Percentiles rank a stretch among this genome's conserved stretches.
Conservation (phyloP, 2,113 vertebrate genomes). For the Turnix velox region DNA sequence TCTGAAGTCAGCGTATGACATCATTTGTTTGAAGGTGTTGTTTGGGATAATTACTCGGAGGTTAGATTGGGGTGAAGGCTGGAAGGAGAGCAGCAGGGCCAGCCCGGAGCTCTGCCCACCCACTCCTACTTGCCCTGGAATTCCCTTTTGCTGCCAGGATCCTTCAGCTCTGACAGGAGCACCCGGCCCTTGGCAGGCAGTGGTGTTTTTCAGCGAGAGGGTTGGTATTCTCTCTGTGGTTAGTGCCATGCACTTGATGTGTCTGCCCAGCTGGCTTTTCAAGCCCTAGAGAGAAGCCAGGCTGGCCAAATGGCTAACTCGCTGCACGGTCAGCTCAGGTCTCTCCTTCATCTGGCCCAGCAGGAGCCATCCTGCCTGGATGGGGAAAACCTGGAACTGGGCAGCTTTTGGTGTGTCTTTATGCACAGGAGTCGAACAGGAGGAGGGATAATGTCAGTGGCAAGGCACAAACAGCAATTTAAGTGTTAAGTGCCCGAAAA, state of each 20-base stretch:
- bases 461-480: not conserved
- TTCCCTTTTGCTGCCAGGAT: not conserved
- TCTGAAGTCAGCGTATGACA: not conserved
- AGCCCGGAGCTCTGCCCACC: fast-evolving
- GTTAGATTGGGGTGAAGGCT: not conserved
- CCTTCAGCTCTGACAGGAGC: not conserved
- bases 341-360: not conserved
- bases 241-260: not conserved
- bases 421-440: fast-evolving
- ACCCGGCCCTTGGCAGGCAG: not conserved
- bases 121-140: not conserved
- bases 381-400: not conserved
- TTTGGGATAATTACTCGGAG: not conserved
- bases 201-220: not conserved
- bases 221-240: not conserved
- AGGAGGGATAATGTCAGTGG: not conserved
- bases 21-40: not conserved
- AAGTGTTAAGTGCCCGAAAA: not conserved
- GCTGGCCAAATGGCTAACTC: too few relatives aligned
- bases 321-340: not conserved
- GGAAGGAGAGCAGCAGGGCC: not conserved
- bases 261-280: not conserved
- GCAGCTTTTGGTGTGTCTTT: not conserved
- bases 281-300: too few relatives aligned
- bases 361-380: not conserved